phyloP scores from a whole-genome alignment of 2,888 invertebrate species.

The Achlya flavicornis region DNA sequence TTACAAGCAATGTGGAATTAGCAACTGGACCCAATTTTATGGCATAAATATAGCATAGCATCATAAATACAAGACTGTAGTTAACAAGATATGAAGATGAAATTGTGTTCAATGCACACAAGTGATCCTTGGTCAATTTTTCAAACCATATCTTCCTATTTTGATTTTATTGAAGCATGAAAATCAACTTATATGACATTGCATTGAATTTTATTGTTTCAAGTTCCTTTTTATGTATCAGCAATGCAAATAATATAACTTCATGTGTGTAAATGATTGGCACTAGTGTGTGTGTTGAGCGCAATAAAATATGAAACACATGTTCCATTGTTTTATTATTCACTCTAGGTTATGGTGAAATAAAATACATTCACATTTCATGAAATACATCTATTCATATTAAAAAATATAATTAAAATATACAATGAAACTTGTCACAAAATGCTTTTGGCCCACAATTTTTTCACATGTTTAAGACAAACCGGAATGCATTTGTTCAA shows the following conservation, averaged over 20 bases:
- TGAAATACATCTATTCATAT: conserved; percentile 49
- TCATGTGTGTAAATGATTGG: background rate
- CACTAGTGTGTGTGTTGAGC: conserved; percentile 14
- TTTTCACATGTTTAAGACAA: conserved; percentile 30
- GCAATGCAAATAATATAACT: conserved; percentile 2
- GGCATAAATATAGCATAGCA: too few relatives aligned
- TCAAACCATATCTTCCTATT: too few relatives aligned
- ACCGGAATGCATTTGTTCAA: conserved; percentile 46
- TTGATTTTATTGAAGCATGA: background rate
- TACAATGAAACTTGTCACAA: conserved; percentile 23
- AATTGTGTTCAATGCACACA: too few relatives aligned
- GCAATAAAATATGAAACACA: conserved; percentile 16
- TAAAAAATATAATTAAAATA: conserved; percentile 26
- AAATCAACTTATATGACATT: background rate
- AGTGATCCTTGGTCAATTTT: too few relatives aligned
- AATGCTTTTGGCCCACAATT: conserved; percentile 30
- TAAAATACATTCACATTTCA: conserved; percentile 27
- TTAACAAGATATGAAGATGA: too few relatives aligned
- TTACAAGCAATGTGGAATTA: too few relatives aligned
- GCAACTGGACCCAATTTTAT: too few relatives aligned
- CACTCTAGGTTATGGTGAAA: conserved; percentile 14
- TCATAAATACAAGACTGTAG: too few relatives aligned
- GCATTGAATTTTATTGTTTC: background rate
- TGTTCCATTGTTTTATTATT: conserved; percentile 2
- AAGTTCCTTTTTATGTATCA: background rate